These are phyloP conservation scores for Caenorhabditis latens DNA, from an alignment of 1,140 invertebrate species.

Conservation along the genomic window DNA sequence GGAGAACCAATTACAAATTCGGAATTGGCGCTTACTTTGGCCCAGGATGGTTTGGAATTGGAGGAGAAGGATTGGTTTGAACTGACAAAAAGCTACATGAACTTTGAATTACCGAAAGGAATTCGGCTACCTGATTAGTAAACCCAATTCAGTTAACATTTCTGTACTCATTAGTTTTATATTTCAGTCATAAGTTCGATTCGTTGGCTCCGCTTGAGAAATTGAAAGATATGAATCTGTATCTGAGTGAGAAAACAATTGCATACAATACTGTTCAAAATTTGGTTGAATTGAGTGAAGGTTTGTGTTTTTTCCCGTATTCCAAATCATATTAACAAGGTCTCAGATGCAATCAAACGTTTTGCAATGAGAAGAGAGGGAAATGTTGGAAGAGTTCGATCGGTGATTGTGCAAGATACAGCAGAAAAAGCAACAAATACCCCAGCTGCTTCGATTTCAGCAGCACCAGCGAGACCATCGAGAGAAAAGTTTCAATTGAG, in stretches of 20 bases:
- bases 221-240: background rate
- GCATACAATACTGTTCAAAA: background rate
- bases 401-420: background rate
- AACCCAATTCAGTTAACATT: background rate
- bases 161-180: background rate
- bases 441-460: too few species aligned
- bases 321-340: background rate
- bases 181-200: background rate
- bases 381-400: background rate
- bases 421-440: background rate
- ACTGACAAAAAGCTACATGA: background rate
- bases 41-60: background rate
- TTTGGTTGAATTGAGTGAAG: constrained; percentile 3
- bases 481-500: too few species aligned
- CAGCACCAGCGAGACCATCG: too few species aligned
- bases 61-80: constrained; percentile 18
- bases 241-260: background rate
- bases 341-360: background rate
- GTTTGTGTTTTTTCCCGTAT: background rate
- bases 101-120: background rate
- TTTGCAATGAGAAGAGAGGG: background rate
- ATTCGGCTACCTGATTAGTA: background rate
- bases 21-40: background rate
- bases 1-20: background rate
- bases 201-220: background rate